Base-by-base conservation (phyloP, 1,140 invertebrate species). In the Drosophila orosa region DNA sequence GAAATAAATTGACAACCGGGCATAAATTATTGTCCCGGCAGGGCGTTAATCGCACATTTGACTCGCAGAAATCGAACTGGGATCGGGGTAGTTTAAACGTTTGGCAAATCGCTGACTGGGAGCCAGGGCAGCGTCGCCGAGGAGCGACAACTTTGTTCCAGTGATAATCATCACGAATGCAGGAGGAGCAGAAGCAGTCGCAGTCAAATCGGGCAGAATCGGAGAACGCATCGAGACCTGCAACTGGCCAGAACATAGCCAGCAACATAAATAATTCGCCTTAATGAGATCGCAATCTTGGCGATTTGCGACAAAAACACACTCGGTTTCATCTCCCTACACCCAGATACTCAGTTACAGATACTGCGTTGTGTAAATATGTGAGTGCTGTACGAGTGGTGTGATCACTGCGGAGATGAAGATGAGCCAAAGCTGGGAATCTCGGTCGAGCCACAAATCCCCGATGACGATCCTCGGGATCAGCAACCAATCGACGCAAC, bases 251-350 rank as follows among this genome's bases (percentile, higher is more conserved):
- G 66, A 84, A 89, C 85, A 89, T 87, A 89, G 82, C 75, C 84
- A 89, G 80, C 84, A 71, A 89, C 84, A 89, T 86, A 89, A 89
- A 89, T 89, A 89, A 89, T 90, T 89, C 85, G 84, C 85, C 83
- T 89, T 89, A 89, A 89, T 89, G 84, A 89, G 84, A 89, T 89
- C 85, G 77, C 84, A 89, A 89, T 89, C 84, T 84, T 29, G 62
- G 65, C 84, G 84, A 89, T 89, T 86, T 85, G 78, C 80, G 80
- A 84, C 81, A 85, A 84, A 85, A 86, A 81, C 78, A 81, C 82
- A 85, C 67, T 69, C 74, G 77, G 72, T 57, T 80, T 68, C 74
- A 58, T 74, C 77, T 85, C 44, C 55, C 50, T 67, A 56, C n/a
- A 31, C 65, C 57, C 31, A 27, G 31, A 69, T 27, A 31, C 50